Evolutionary conservation across 1,140 invertebrate species (phyloP).

Genomic region (Diploscapter pachys): DNA sequence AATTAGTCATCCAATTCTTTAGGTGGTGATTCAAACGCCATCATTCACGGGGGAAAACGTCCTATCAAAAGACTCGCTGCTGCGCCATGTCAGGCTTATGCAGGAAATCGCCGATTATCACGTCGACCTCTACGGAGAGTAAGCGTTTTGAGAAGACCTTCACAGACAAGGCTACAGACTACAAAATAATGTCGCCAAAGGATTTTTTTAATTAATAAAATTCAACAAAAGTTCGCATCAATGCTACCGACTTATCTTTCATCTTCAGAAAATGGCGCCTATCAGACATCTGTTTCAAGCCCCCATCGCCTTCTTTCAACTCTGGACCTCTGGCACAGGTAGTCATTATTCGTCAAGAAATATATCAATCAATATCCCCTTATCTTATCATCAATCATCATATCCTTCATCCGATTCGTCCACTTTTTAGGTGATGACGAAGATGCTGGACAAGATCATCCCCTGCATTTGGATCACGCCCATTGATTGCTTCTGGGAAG

Average conservation of each 20-base stretch:
- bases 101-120: conserved; percentile 55
- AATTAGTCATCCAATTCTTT: conserved; percentile 8
- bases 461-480: conserved; percentile 95
- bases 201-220: not conserved
- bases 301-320: conserved; percentile 44
- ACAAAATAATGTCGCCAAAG: not conserved
- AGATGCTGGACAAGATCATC: conserved; percentile 66
- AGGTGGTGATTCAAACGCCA: conserved; percentile 59
- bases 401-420: too few species aligned
- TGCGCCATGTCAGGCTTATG: conserved; percentile 54
- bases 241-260: conserved; percentile 1
- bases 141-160: conserved; percentile 15
- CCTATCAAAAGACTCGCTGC: conserved; percentile 48
- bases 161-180: too few species aligned
- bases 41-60: conserved; percentile 48
- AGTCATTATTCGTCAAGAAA: too few species aligned
- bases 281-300: conserved; percentile 58
- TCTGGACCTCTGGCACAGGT: conserved; percentile 37
- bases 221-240: not conserved
- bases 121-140: conserved; percentile 59
- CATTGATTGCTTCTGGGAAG: conserved; percentile 99
- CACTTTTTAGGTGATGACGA: conserved; percentile 30
- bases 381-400: too few species aligned
- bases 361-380: too few species aligned
- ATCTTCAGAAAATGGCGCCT: conserved; percentile 51